A percentile compares a stretch with the other conserved stretches of the same genome.
phyloP scores from a whole-genome alignment of 2,888 invertebrate genomes.

The Tricholauxania praeusta region DNA sequence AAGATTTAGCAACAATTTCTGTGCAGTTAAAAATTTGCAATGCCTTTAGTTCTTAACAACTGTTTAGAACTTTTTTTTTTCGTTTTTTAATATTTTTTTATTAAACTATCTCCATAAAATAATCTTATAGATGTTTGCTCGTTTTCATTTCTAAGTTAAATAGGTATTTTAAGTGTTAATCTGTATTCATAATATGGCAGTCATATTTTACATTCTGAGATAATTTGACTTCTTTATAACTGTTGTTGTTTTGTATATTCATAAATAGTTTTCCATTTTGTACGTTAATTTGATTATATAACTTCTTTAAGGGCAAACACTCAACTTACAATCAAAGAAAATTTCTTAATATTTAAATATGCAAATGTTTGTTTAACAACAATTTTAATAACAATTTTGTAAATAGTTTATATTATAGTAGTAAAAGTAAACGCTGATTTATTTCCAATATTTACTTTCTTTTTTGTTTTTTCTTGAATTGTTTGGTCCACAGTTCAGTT shows the following conservation, averaged over 20 bases:
- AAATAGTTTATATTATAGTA: too few relatives aligned
- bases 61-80: conserved; percentile 16
- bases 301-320: background rate
- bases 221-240: conserved; percentile 26
- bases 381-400: too few relatives aligned
- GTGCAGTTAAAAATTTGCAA: conserved; percentile 17
- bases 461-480: conserved; percentile 11
- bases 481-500: conserved; percentile 30
- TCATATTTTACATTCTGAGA: conserved; percentile 27
- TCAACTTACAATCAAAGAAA: background rate
- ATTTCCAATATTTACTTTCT: background rate
- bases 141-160: conserved; percentile 18
- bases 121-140: conserved; percentile 21
- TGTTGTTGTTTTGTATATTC: conserved; percentile 10
- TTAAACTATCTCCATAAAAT: conserved; percentile 28
- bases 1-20: conserved; percentile 40
- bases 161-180: background rate
- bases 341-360: background rate
- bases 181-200: conserved; percentile 31
- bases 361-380: too few relatives aligned
- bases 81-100: conserved; percentile 5
- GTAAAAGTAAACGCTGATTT: background rate
- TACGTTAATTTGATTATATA: background rate
- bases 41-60: conserved; percentile 40
- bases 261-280: conserved; percentile 14